Evolutionary conservation across 2,888 invertebrate genomes (phyloP), one percentile per base, ranked within the genome.

Genomic region (Standfussiana lucernea): DNA sequence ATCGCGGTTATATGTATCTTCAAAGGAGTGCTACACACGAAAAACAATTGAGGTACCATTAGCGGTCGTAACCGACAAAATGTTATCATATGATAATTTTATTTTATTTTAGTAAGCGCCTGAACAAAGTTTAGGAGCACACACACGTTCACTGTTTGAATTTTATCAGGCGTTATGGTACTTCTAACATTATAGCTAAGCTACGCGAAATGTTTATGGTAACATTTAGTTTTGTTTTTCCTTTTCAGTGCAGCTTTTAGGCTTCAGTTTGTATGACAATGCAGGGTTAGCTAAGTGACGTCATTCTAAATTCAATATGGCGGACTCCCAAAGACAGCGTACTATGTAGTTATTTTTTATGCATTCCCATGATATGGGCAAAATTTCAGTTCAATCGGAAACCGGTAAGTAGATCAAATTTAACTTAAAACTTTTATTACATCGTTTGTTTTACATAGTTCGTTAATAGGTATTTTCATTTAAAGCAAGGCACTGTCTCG

Each of bases 81-180:
- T 3, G 18, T 50, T 28, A 67, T 68, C 50, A 15, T 68, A 72
- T 64, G 64, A 8, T 50, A 72, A 72, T 45, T 37, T 79, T 53
- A 79, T 53, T 59, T 72, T 61, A 56, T 53, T n/a, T 7, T 28
- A 18, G 28, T 50, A 18, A 80, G 32, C 82, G 65, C 85, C 85
- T 83, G 65, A 56, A 66, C 28, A 32, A 6, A 66, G 11, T 50
- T 42, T 15, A 28, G 3, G 37, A 56, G 37, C 21, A 56, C 24
- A 5, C 7, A 35, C 8, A 40, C 24, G 42, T 35, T 32, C 28
- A 18, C 68, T 82, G 21, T 67, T 37, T 24, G 0, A n/a, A 56
- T 82, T 61, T 0, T 2, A 53, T n/a, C 45, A 86, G 86, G 88
- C 86, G 72, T 59, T 50, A n/a, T 45, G 10, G 1, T 13, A 11